Evolutionary conservation across 2,113 vertebrate species (phyloP).

Genomic region (Callospermophilus lateralis): DNA sequence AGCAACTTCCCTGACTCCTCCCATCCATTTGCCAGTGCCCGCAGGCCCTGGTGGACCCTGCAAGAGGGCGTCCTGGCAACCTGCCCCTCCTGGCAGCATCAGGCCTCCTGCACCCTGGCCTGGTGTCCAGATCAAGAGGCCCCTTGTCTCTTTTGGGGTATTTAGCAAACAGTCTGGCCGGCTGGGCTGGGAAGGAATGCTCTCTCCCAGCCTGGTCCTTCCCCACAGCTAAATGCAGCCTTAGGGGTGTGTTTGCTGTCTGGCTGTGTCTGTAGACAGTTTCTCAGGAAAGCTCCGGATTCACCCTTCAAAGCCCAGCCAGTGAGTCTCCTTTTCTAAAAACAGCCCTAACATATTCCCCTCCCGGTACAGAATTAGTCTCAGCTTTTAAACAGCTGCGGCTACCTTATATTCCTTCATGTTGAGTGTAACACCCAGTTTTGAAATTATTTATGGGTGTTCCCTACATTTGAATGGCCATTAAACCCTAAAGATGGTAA

Average conservation of each 20-base stretch:
- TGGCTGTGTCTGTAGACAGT: neutral
- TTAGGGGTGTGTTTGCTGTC: neutral
- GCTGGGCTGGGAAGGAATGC: neutral
- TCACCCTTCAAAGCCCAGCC: neutral
- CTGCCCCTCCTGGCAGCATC: neutral
- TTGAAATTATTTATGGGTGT: neutral
- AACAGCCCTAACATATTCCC: neutral
- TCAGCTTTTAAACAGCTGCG: neutral
- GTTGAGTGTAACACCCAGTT: neutral
- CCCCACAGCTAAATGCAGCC: neutral
- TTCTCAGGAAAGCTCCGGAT: neutral
- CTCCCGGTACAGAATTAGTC: neutral
- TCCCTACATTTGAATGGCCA: neutral
- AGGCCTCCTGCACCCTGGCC: neutral
- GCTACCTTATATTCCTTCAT: neutral
- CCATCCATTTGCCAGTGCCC: neutral
- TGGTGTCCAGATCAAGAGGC: neutral
- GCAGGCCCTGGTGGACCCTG: neutral
- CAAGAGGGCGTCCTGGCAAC: neutral
- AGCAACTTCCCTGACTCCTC: too few relatives aligned
- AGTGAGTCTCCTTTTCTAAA: neutral
- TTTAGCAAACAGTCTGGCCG: neutral
- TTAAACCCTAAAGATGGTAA: neutral
- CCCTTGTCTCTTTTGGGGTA: neutral
- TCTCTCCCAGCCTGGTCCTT: neutral